Conservation (phyloP, 1,140 invertebrate species). For the Ceratosolen solmsi region DNA sequence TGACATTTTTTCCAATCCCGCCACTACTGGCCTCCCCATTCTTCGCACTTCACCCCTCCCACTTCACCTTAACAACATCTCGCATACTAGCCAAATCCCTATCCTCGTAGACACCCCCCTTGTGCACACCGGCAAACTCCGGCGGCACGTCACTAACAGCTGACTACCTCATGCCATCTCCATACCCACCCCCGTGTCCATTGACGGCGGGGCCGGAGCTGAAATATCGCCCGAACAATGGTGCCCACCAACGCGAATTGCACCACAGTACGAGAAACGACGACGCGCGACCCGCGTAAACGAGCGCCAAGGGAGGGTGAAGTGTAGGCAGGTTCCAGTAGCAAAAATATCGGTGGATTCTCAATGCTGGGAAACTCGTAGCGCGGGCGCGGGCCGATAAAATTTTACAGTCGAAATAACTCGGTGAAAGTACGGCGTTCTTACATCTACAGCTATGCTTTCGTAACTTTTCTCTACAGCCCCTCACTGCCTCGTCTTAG, state of each 20-base stretch:
- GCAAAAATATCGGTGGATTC: slow-evolving; percentile 46
- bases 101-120: background rate
- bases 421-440: background rate
- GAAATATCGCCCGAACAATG: slow-evolving; percentile 73
- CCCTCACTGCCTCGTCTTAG: slow-evolving; percentile 22
- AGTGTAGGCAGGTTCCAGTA: slow-evolving; percentile 42
- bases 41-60: background rate
- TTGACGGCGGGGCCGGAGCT: slow-evolving; percentile 60
- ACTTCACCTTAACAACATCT: background rate
- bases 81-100: too few relatives aligned
- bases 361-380: slow-evolving; percentile 33
- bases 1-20: background rate
- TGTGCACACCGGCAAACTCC: slow-evolving; percentile 53
- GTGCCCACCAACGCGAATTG: slow-evolving; percentile 49
- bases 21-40: background rate
- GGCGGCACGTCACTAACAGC: slow-evolving; percentile 73
- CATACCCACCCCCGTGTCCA: slow-evolving; percentile 56
- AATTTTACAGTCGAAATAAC: slow-evolving; percentile 52
- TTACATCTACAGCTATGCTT: slow-evolving; percentile 48
- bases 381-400: slow-evolving; percentile 26
- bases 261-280: background rate
- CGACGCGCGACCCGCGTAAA: slow-evolving; percentile 52
- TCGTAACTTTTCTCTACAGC: slow-evolving; percentile 51
- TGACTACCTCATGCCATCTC: slow-evolving; percentile 60
- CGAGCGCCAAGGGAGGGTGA: slow-evolving; percentile 51